Evolutionary conservation across 2,888 invertebrate species (phyloP).

Genomic region (Hyles lineata): DNA sequence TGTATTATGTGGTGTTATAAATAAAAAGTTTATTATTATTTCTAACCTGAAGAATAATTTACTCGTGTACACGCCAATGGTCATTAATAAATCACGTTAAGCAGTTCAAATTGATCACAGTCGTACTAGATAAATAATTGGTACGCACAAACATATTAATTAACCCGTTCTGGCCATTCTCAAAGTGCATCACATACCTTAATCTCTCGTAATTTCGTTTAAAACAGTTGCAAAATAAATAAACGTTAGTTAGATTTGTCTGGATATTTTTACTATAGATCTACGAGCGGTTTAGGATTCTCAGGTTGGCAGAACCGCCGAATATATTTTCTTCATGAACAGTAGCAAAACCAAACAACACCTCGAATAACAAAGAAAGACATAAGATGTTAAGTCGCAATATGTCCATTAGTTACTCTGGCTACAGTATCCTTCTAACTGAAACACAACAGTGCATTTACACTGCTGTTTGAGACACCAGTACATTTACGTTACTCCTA

Average conservation of each 20-base stretch:
- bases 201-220: neutral
- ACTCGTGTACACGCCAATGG: neutral
- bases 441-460: too few species aligned
- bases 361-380: too few species aligned
- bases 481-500: too few species aligned
- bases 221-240: neutral
- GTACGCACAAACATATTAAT: constrained; percentile 5
- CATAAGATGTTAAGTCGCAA: too few species aligned
- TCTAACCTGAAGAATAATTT: neutral
- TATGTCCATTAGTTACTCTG: too few species aligned
- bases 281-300: neutral
- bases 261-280: neutral
- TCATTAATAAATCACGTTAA: neutral
- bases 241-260: neutral
- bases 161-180: constrained; percentile 1
- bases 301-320: neutral
- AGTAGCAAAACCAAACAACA: too few species aligned
- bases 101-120: neutral
- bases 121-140: neutral
- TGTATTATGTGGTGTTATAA: too few species aligned
- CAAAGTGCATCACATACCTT: neutral
- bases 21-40: too few species aligned
- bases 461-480: too few species aligned
- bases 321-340: too few species aligned
- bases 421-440: too few species aligned